phyloP scores from a whole-genome alignment of 1,140 invertebrate species.

The Dendrolimus kikuchii region DNA sequence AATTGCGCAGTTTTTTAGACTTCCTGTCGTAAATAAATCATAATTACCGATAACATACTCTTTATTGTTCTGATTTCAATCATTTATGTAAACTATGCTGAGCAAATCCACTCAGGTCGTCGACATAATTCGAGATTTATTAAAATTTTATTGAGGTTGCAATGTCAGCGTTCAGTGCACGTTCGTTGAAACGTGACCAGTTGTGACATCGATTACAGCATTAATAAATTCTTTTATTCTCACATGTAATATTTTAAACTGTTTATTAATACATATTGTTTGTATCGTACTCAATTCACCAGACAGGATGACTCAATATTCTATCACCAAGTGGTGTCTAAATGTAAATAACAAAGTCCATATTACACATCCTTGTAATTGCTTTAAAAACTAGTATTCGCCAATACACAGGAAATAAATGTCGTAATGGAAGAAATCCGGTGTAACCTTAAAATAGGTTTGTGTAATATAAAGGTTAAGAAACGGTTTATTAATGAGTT shows the following conservation, averaged over 20 bases:
- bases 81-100: neutral
- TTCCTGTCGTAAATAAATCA: slow-evolving; percentile 36
- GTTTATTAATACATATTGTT: too few species aligned
- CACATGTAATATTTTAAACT: too few species aligned
- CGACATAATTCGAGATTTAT: slow-evolving; percentile 2
- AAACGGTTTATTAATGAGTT: slow-evolving; percentile 49
- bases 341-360: too few species aligned
- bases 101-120: neutral
- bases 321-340: neutral
- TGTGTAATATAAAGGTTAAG: slow-evolving; percentile 42
- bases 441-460: slow-evolving; percentile 32
- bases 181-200: too few species aligned
- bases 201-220: too few species aligned
- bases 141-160: too few species aligned
- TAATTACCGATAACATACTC: neutral
- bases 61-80: neutral
- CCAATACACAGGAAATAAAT: slow-evolving; percentile 25
- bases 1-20: slow-evolving; percentile 34
- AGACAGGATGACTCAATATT: neutral
- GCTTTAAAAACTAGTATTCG: slow-evolving; percentile 11
- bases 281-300: too few species aligned
- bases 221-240: too few species aligned
- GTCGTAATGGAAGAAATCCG: slow-evolving; percentile 41
- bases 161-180: too few species aligned
- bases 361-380: slow-evolving; percentile 11